Conservation (phyloP, 64 coral and sea anemone species). For the Catalaphyllia jardinei region DNA sequence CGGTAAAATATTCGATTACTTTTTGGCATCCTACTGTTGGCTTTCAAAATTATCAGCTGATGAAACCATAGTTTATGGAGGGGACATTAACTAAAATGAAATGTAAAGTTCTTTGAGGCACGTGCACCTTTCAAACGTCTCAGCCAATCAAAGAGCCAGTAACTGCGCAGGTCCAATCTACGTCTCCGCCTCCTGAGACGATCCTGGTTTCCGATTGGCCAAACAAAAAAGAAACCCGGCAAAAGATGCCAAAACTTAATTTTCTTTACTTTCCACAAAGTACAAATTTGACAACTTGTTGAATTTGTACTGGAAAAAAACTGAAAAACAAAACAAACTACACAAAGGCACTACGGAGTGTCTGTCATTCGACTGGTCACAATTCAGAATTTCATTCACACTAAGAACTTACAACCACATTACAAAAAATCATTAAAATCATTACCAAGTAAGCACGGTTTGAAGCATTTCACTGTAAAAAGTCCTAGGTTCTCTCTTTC, state of each 20-base stretch:
- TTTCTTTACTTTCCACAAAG: no score
- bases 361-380: not conserved
- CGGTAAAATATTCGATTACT: no score
- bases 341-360: not conserved
- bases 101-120: no score
- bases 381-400: not conserved
- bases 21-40: no score
- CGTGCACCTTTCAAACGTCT: not conserved
- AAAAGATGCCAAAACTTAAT: no score
- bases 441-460: not conserved
- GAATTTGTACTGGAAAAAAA: not conserved
- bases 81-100: no score
- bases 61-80: no score
- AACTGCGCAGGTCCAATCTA: not conserved
- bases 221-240: no score
- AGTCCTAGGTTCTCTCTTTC: not conserved
- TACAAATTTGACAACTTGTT: not conserved
- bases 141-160: not conserved
- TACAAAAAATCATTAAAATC: not conserved
- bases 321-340: not conserved
- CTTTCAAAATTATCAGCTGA: no score
- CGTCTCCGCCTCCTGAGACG: not conserved
- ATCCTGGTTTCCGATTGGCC: not conserved
- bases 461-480: not conserved
- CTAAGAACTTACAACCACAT: not conserved